Evolutionary conservation across 2,113 vertebrate species (phyloP).

Genomic region (Gracilinanus agilis): DNA sequence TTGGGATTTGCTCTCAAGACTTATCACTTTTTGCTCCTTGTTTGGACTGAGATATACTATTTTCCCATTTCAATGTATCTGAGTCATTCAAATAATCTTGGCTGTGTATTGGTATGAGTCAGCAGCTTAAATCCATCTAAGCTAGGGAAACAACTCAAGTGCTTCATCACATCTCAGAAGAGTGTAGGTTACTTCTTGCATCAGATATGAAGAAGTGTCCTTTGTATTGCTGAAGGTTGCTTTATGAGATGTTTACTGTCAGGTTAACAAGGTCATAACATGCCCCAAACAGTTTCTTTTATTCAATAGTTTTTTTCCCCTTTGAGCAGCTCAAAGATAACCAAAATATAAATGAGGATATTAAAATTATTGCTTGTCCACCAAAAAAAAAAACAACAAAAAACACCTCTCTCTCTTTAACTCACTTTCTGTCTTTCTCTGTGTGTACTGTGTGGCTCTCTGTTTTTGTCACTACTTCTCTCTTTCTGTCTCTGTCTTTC

Average conservation of each 20-base stretch:
- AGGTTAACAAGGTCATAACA: constrained; percentile 45
- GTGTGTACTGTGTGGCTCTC: too few relatives aligned
- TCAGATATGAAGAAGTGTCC: constrained; percentile 25
- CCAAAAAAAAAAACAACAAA: background rate
- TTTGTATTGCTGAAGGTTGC: constrained; percentile 40
- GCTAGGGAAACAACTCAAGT: constrained; percentile 25
- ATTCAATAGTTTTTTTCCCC: constrained; percentile 56
- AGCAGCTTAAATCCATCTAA: background rate
- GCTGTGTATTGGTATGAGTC: background rate
- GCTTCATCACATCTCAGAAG: background rate
- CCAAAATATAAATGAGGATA: constrained; percentile 62
- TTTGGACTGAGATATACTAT: background rate
- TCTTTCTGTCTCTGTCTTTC: too few relatives aligned
- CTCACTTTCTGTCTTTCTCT: too few relatives aligned
- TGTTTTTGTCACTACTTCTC: too few relatives aligned
- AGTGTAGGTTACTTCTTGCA: background rate
- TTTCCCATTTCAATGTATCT: background rate
- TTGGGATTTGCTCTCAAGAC: background rate
- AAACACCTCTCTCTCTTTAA: too few relatives aligned
- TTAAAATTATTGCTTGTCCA: constrained; percentile 40
- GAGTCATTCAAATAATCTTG: background rate
- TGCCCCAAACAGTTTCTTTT: constrained; percentile 63
- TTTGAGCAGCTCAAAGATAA: constrained; percentile 48
- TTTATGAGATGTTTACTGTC: constrained; percentile 49
- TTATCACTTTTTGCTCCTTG: background rate